A percentile compares a stretch with the other conserved stretches of the same genome.
These are phyloP conservation scores for Eulacestoma nigropectus DNA, from an alignment of 2,113 vertebrate species.

Conservation along the genomic window DNA sequence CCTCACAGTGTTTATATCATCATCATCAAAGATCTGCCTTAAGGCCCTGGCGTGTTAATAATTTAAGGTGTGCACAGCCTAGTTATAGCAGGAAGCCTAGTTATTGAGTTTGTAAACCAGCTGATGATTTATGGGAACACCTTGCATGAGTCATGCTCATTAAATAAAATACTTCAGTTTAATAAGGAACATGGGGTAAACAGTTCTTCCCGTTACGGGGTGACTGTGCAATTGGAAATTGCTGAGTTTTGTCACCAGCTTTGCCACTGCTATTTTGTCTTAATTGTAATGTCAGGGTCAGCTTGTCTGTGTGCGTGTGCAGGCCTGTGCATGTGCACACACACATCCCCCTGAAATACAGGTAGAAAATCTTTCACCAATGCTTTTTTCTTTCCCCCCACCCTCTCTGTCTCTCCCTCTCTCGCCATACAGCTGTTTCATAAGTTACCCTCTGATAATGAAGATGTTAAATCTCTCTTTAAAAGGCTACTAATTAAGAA, in stretches of 20 bases:
- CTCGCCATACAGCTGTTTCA: constrained; percentile 22
- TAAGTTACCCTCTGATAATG: constrained; percentile 59
- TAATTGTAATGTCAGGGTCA: constrained; percentile 38
- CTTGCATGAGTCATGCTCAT: constrained; percentile 90
- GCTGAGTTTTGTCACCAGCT: constrained; percentile 72
- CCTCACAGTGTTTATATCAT: constrained; percentile 89
- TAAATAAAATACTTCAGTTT: constrained; percentile 89
- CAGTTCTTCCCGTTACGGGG: constrained; percentile 74
- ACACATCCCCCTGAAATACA: not conserved
- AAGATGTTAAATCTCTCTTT: constrained; percentile 73
- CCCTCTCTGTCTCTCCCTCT: not conserved
- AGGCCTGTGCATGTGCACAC: fast-evolving
- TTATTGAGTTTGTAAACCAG: constrained; percentile 99
- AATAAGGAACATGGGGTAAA: constrained; percentile 83
- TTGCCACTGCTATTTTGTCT: constrained; percentile 50
- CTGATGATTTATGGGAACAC: constrained; percentile 97
- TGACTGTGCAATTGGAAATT: constrained; percentile 71
- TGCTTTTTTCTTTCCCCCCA: not conserved
- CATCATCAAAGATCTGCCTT: constrained; percentile 98
- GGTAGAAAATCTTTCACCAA: not conserved
- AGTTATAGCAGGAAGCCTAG: constrained; percentile 93
- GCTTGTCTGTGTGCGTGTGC: not conserved
- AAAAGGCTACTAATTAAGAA: constrained; percentile 80
- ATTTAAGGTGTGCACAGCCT: constrained; percentile 93
- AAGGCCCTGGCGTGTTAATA: constrained; percentile 94